Conservation (phyloP, 2,888 invertebrate genomes). For the Heliconius charithonia region DNA sequence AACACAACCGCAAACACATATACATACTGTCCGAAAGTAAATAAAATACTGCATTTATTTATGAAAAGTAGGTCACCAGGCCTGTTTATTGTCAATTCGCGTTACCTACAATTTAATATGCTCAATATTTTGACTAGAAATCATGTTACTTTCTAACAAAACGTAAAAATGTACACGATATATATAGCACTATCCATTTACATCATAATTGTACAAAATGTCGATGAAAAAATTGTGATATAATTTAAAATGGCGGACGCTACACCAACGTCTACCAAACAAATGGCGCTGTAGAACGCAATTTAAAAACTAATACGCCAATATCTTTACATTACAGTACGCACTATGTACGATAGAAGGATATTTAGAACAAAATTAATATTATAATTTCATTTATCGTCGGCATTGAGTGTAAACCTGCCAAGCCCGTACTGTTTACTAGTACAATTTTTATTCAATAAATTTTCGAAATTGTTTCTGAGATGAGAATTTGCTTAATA, state of each 20-base stretch:
- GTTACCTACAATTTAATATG: constrained; percentile 81
- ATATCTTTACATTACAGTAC: constrained; percentile 21
- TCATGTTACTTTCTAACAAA: constrained; percentile 82
- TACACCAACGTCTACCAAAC: not conserved
- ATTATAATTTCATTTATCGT: constrained; percentile 34
- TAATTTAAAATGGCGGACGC: constrained; percentile 47
- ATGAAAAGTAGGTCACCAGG: constrained; percentile 62
- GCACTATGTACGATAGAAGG: constrained; percentile 41
- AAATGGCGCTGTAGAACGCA: constrained; percentile 15
- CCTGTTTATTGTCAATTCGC: constrained; percentile 83
- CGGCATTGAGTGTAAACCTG: not conserved
- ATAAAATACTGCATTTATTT: constrained; percentile 70
- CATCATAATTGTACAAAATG: constrained; percentile 77
- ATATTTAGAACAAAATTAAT: constrained; percentile 30
- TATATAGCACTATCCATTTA: constrained; percentile 77
- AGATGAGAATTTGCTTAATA: too few relatives aligned
- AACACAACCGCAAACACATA: constrained; percentile 48
- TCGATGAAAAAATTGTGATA: constrained; percentile 70
- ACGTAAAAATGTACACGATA: constrained; percentile 79
- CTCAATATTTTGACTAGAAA: constrained; percentile 85
- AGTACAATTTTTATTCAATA: too few relatives aligned
- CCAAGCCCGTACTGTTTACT: too few relatives aligned
- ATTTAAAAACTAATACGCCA: constrained; percentile 15
- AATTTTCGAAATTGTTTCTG: too few relatives aligned
- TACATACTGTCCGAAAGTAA: constrained; percentile 57